Conservation (phyloP, 2,888 invertebrate genomes). For the Crocallis elinguaria region DNA sequence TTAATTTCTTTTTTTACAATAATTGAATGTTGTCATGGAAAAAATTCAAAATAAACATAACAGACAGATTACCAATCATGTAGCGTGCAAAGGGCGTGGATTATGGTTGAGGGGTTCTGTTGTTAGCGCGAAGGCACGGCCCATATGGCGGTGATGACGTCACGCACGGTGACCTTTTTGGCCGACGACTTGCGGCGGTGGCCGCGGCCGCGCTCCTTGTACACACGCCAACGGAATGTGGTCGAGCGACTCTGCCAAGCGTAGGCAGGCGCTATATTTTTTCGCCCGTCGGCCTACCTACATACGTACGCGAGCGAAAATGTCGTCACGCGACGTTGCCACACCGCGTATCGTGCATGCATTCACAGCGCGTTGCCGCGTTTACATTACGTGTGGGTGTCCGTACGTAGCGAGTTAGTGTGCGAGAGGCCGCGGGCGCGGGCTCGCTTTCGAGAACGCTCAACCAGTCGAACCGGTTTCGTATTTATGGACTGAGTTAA, state of each 20-base stretch:
- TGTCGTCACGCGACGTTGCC: slow-evolving; percentile 86
- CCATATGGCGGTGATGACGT: slow-evolving; percentile 79
- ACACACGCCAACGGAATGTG: slow-evolving; percentile 81
- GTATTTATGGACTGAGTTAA: slow-evolving; percentile 82
- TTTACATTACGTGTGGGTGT: slow-evolving; percentile 79
- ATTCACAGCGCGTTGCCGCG: slow-evolving; percentile 70
- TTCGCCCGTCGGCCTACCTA: slow-evolving; percentile 79
- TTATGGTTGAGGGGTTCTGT: slow-evolving; percentile 52
- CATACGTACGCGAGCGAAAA: slow-evolving; percentile 84
- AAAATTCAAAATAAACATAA: slow-evolving; percentile 50
- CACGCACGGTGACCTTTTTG: slow-evolving; percentile 81
- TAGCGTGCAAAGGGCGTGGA: slow-evolving; percentile 59
- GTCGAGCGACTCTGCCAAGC: slow-evolving; percentile 81
- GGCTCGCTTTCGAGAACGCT: slow-evolving; percentile 83
- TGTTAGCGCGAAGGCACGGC: slow-evolving; percentile 62
- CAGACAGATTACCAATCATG: slow-evolving; percentile 48
- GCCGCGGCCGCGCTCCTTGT: slow-evolving; percentile 61
- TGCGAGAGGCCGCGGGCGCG: slow-evolving; percentile 79
- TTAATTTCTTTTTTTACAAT: neutral
- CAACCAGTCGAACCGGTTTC: slow-evolving; percentile 81
- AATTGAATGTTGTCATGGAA: slow-evolving; percentile 11
- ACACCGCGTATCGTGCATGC: slow-evolving; percentile 76
- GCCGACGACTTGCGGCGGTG: slow-evolving; percentile 65
- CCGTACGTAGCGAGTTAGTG: slow-evolving; percentile 70
- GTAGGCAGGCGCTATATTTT: slow-evolving; percentile 82